A percentile compares a stretch with the other conserved stretches of the same genome.
Conservation (phyloP, 2,797 vertebrate species). For the Cyclura pinguis region DNA sequence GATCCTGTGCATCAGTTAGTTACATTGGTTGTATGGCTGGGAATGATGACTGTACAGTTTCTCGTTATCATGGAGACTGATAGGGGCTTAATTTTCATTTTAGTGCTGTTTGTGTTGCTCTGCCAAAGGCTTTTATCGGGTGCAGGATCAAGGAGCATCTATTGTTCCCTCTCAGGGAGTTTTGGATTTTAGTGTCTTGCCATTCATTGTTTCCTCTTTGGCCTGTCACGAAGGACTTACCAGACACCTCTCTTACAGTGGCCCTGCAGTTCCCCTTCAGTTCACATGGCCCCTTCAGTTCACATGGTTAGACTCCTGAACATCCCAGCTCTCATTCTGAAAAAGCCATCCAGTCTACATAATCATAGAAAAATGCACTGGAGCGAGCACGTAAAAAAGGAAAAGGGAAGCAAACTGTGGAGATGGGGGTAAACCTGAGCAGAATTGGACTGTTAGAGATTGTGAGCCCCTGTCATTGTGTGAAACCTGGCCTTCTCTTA, state of each 20-base stretch:
- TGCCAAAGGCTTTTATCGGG: slow-evolving; percentile 5
- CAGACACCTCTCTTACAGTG: not conserved
- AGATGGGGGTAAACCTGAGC: not conserved
- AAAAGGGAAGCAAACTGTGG: not conserved
- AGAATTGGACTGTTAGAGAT: not conserved
- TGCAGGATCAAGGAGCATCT: not conserved
- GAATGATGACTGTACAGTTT: not conserved
- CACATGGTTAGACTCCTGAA: not conserved
- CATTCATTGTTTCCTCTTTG: not conserved
- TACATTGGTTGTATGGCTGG: not conserved
- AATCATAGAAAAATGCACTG: not conserved
- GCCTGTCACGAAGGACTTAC: not conserved
- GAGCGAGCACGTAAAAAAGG: not conserved
- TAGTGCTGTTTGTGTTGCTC: not conserved
- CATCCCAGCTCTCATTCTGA: not conserved
- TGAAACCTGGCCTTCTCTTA: not conserved
- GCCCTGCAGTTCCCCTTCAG: not conserved
- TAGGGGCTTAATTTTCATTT: not conserved
- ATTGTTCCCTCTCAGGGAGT: not conserved
- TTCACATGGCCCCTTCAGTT: not conserved
- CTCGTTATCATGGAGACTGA: not conserved
- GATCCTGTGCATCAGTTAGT: not conserved
- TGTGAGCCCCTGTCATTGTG: not conserved
- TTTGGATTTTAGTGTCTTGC: not conserved
- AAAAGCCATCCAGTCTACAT: not conserved